These are phyloP conservation scores for Capreolus pygargus DNA, from an alignment of 2,113 vertebrate genomes.

Conservation along the genomic window DNA sequence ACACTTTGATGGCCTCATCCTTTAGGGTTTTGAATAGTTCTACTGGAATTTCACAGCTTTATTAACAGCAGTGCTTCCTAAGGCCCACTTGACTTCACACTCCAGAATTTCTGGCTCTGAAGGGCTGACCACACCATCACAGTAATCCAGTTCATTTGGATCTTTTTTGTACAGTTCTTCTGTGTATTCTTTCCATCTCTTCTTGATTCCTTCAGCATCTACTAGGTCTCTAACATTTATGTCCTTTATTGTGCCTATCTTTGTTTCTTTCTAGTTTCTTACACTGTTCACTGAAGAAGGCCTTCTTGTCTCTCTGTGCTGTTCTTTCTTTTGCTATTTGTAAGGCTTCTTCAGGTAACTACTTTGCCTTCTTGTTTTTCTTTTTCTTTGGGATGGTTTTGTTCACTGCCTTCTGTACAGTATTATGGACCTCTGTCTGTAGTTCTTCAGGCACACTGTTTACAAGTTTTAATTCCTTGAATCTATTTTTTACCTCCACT, in stretches of 20 bases:
- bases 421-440: neutral
- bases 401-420: neutral
- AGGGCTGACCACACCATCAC: accelerated
- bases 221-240: neutral
- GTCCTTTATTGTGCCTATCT: neutral
- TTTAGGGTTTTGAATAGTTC: neutral
- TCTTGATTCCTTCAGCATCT: neutral
- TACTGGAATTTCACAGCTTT: neutral
- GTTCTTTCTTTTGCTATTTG: neutral
- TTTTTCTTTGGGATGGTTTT: neutral
- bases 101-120: neutral
- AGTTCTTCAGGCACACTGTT: neutral
- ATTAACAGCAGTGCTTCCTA: neutral
- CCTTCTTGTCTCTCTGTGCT: neutral
- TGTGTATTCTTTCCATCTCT: neutral
- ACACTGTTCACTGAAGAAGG: neutral
- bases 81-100: accelerated
- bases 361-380: neutral
- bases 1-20: neutral
- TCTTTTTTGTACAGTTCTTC: neutral
- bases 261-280: neutral
- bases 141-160: neutral
- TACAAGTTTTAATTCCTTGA: neutral
- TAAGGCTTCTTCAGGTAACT: neutral
- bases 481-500: neutral